Evolutionary conservation across 2,888 invertebrate genomes (phyloP).

Genomic region (Ellobium chinense): DNA sequence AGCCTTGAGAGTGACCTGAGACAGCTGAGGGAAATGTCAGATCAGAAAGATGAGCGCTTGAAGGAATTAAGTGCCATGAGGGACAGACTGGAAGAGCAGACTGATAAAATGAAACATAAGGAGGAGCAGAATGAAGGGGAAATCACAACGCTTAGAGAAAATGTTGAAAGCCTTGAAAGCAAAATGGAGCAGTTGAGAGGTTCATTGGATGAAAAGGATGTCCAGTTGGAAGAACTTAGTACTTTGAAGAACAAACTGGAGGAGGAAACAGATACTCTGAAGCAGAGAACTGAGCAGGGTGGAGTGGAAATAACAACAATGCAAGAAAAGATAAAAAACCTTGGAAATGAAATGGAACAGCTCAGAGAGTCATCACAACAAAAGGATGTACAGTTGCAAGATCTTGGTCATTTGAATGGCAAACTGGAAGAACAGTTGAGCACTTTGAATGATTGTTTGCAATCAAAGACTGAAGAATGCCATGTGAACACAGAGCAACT

Average conservation of each 20-base stretch:
- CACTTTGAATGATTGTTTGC: not conserved
- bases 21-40: not conserved
- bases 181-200: slow-evolving; percentile 17
- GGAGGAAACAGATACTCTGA: not conserved
- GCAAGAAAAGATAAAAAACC: not conserved
- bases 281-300: not conserved
- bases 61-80: not conserved
- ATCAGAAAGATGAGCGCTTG: not conserved
- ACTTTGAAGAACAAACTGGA: not conserved
- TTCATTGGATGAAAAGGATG: not conserved
- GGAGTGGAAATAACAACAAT: too few species aligned
- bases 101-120: not conserved
- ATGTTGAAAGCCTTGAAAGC: not conserved
- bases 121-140: not conserved
- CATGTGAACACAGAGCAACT: not conserved
- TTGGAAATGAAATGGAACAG: not conserved
- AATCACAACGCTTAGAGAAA: too few species aligned
- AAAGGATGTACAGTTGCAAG: not conserved
- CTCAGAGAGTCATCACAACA: not conserved
- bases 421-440: not conserved
- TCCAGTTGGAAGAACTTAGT: not conserved
- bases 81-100: not conserved
- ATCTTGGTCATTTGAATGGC: not conserved
- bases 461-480: not conserved
- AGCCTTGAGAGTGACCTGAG: not conserved